Percentiles rank a stretch among this genome's conserved stretches.
These are phyloP conservation scores for Heterotilapia buettikoferi DNA, from an alignment of 2,113 vertebrate species.

Conservation along the genomic window DNA sequence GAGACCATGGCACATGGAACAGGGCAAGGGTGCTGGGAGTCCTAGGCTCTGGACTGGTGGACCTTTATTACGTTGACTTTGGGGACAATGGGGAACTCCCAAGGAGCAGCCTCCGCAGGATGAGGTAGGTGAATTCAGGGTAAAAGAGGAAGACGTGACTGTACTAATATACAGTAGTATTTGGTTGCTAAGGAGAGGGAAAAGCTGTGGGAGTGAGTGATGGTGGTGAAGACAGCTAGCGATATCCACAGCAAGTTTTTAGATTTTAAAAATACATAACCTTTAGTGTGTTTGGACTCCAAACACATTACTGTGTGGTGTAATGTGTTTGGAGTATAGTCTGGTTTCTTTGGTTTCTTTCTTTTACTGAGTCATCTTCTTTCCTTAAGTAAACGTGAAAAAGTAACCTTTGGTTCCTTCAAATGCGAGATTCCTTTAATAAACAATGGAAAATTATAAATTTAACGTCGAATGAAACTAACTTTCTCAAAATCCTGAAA, in stretches of 20 bases:
- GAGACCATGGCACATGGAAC: constrained; percentile 75
- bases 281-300: background rate
- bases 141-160: background rate
- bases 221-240: background rate
- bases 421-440: background rate
- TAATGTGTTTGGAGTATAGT: background rate
- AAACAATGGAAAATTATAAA: background rate
- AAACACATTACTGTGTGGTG: background rate
- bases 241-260: background rate
- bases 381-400: background rate
- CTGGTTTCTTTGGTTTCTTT: background rate
- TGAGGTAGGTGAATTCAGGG: constrained; percentile 72
- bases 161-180: background rate
- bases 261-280: background rate
- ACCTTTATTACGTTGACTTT: constrained; percentile 87
- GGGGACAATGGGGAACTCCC: constrained; percentile 82
- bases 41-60: constrained; percentile 72
- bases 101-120: constrained; percentile 64
- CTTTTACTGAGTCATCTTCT: background rate
- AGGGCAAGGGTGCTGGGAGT: constrained; percentile 78
- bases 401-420: background rate
- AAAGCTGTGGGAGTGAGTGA: background rate
- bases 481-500: background rate
- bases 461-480: background rate
- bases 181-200: background rate